Conservation (phyloP, 2,888 invertebrate species). For the Ceramica pisi region DNA sequence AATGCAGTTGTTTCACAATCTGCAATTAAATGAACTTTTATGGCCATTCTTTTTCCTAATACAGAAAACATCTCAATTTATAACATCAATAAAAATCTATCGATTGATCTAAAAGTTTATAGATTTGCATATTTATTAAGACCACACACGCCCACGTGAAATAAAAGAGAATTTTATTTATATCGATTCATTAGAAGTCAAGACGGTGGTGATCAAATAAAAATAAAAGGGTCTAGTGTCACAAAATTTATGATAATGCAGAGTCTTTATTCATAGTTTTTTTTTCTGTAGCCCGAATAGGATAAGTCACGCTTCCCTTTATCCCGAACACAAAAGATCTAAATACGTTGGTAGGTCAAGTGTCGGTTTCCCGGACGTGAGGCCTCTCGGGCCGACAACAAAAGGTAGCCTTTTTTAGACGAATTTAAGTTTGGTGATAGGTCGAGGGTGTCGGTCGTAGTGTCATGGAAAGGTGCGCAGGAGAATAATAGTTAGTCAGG, state of each 20-base stretch:
- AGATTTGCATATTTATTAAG: constrained; percentile 50
- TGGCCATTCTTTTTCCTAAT: not conserved
- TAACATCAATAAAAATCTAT: constrained; percentile 28
- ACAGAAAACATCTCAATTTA: constrained; percentile 26
- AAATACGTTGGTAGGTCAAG: constrained; percentile 89
- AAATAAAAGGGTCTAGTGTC: constrained; percentile 69
- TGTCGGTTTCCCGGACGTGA: constrained; percentile 88
- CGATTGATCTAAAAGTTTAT: constrained; percentile 32
- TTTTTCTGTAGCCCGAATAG: constrained; percentile 75
- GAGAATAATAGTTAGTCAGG: constrained; percentile 52
- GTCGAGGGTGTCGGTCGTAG: constrained; percentile 76
- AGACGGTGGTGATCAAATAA: constrained; percentile 66
- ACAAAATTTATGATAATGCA: constrained; percentile 81
- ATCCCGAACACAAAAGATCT: constrained; percentile 86
- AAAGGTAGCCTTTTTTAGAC: constrained; percentile 79
- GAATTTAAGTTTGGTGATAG: constrained; percentile 79
- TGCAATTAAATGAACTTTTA: constrained; percentile 3
- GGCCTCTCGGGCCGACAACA: constrained; percentile 79
- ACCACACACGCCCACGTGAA: constrained; percentile 67
- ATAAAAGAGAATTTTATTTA: constrained; percentile 67
- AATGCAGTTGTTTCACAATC: constrained; percentile 18
- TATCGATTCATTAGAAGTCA: constrained; percentile 64
- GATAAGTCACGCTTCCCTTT: constrained; percentile 87
- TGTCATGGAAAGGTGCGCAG: constrained; percentile 52
- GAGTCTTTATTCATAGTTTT: constrained; percentile 79